phyloP scores from a whole-genome alignment of 2,113 vertebrate genomes.

The Forbesichthys agassizii region DNA sequence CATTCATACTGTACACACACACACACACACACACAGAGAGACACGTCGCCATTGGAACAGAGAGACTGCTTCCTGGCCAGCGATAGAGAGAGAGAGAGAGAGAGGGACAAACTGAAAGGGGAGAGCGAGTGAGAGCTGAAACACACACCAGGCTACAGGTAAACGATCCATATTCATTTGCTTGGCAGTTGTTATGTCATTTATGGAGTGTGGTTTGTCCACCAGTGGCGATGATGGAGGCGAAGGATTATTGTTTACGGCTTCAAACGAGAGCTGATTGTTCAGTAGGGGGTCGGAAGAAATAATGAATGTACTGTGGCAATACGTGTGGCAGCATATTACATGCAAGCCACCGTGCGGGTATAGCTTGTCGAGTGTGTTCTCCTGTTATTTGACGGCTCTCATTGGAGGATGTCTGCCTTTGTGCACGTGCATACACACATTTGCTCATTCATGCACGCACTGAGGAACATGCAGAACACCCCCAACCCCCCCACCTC shows the following conservation, averaged over 20 bases:
- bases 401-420: slow-evolving; percentile 1
- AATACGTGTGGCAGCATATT: background rate
- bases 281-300: slow-evolving; percentile 2
- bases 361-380: slow-evolving; percentile 5
- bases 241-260: slow-evolving; percentile 17
- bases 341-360: slow-evolving; percentile 1
- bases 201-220: slow-evolving; percentile 9
- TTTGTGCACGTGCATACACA: background rate
- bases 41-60: slow-evolving; percentile 26
- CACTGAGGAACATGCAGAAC: slow-evolving; percentile 23
- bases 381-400: background rate
- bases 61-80: slow-evolving; percentile 39
- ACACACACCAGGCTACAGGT: slow-evolving; percentile 63
- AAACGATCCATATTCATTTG: slow-evolving; percentile 61
- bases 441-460: slow-evolving; percentile 15
- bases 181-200: slow-evolving; percentile 52
- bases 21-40: slow-evolving; percentile 30
- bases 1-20: slow-evolving; percentile 12
- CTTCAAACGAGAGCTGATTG: slow-evolving; percentile 27
- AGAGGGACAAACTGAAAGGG: slow-evolving; percentile 2
- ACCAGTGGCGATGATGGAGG: slow-evolving; percentile 13
- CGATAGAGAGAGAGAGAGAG: slow-evolving; percentile 38
- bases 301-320: slow-evolving; percentile 11
- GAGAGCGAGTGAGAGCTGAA: slow-evolving; percentile 38
- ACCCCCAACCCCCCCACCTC: slow-evolving; percentile 23